A percentile compares a stretch with the other conserved stretches of the same genome.
Evolutionary conservation across 2,797 vertebrate genomes (phyloP).

Genomic region (Atherinosoma microstoma): DNA sequence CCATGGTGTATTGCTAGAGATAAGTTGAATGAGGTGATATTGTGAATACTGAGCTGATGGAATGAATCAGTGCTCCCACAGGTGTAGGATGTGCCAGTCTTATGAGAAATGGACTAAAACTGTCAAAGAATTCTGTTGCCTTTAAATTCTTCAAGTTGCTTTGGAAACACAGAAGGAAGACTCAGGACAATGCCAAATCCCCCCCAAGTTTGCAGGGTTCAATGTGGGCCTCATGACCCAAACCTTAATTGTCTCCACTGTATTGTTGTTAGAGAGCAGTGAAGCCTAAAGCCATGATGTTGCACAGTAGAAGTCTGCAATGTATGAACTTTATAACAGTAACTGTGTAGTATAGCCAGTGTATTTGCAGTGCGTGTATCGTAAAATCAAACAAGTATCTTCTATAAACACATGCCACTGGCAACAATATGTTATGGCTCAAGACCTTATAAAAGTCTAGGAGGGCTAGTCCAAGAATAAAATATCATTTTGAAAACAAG

Average conservation of each 20-base stretch:
- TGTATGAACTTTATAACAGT: background rate
- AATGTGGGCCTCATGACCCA: conserved; percentile 25
- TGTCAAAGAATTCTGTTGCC: background rate
- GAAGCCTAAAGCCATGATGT: conserved; percentile 9
- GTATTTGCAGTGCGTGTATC: background rate
- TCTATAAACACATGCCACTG: conserved; percentile 6
- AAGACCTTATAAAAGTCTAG: conserved; percentile 3
- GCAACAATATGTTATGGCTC: background rate
- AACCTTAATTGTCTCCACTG: conserved; percentile 19
- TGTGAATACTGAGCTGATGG: background rate
- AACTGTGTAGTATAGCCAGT: background rate
- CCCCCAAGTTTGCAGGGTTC: conserved; percentile 15
- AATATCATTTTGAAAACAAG: background rate
- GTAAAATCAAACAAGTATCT: conserved; percentile 8
- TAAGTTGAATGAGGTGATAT: background rate
- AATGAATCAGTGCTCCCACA: background rate
- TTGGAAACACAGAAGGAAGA: conserved; percentile 36
- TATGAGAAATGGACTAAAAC: background rate
- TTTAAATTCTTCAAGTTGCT: conserved; percentile 27
- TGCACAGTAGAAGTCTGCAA: background rate
- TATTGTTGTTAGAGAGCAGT: background rate
- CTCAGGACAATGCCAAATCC: conserved; percentile 4
- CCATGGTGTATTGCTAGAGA: background rate
- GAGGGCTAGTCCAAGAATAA: background rate
- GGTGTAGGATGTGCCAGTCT: background rate